Base-by-base conservation (phyloP, 2,797 vertebrate genomes). In the Aselliscus stoliczkanus region DNA sequence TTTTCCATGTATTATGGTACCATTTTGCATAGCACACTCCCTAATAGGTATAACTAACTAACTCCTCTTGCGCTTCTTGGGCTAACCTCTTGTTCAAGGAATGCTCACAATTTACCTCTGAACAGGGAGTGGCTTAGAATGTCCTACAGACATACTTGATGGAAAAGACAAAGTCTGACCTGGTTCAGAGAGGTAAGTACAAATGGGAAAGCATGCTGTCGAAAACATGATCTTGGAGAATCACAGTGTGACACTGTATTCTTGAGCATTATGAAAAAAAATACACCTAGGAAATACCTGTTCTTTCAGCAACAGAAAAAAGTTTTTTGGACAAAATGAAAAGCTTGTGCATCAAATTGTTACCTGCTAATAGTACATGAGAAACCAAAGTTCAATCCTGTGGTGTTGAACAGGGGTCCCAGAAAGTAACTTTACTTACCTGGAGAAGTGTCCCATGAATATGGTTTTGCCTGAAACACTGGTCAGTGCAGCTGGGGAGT, bases 401-500 rank as follows among this genome's bases (percentile, higher is more conserved):
- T 13, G 60, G 25, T n/a, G 5, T 54, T 7, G 31, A n/a, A 75
- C 23, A 83, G 29, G 73, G 62, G 69, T 58, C 67, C 69, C 50
- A 77, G 50, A 95, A 80, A 86, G 62, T 52, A 47, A 72, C 23
- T 70, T 34, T 34, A 93, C 98, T 98, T 95, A 99, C 99, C 98
- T 99, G 99, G 81, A 99, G 98, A 29, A 99, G 98, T 0, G 99
- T 99, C 92, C 99, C 99, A 21, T 99, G 99, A 85, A 99, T 97
- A 88, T 98, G 98, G 98, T 99, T 99, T 83, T 99, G 99, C 64
- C 98, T 98, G 93, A 98, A 93, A 87, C 80, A 77, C 17, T 85
- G 97, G 93, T 98, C 95, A 7, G 98, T 98, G 17, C 87, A 79
- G 42, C 96, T 84, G 15, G 99, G 99, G 54, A 99, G 99, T 20